Percentiles rank a stretch among this genome's conserved stretches.
These are phyloP conservation scores for Tiaroga cobitis DNA, from an alignment of 2,797 vertebrate genomes.

Conservation along the genomic window DNA sequence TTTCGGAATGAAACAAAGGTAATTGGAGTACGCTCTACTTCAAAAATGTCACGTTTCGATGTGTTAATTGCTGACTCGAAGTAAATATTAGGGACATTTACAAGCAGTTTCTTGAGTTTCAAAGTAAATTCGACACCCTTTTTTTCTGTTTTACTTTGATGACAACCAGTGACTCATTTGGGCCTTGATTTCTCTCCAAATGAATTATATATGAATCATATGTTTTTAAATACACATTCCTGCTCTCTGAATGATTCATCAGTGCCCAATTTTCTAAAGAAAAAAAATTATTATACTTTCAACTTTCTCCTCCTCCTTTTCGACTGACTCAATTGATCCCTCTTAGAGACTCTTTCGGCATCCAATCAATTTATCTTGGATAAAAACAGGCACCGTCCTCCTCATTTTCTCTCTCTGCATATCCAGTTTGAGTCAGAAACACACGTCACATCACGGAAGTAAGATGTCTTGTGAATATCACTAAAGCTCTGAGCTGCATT, in stretches of 20 bases:
- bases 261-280: too few species aligned
- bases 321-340: not conserved
- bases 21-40: not conserved
- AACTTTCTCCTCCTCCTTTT: not conserved
- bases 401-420: not conserved
- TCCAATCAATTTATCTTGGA: not conserved
- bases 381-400: too few species aligned
- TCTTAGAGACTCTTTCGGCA: not conserved
- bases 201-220: not conserved
- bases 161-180: not conserved
- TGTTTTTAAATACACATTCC: not conserved
- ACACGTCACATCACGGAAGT: not conserved
- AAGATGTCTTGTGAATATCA: not conserved
- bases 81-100: not conserved
- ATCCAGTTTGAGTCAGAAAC: not conserved
- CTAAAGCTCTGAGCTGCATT: not conserved
- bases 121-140: not conserved
- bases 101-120: not conserved
- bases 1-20: not conserved
- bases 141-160: not conserved
- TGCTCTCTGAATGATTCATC: not conserved
- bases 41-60: too few species aligned
- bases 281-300: not conserved
- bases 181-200: not conserved
- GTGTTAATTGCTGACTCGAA: not conserved